These are phyloP conservation scores for Troides aeacus DNA, from an alignment of 2,888 invertebrate genomes.

Conservation along the genomic window DNA sequence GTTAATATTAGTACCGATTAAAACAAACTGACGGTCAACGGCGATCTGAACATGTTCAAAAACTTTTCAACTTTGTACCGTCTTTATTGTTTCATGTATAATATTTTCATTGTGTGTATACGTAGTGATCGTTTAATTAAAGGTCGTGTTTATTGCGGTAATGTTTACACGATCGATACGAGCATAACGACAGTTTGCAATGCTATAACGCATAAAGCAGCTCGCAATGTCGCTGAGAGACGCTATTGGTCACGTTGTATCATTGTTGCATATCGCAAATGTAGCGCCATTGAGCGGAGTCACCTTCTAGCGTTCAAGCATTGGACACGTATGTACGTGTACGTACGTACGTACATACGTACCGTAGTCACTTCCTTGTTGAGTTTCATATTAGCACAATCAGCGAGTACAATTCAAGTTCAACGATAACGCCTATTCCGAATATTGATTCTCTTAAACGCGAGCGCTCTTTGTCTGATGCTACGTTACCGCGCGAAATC, in stretches of 20 bases:
- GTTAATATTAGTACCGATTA: neutral
- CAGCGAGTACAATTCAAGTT: slow-evolving; percentile 65
- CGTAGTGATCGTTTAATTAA: neutral
- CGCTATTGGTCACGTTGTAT: slow-evolving; percentile 29
- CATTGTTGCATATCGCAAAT: slow-evolving; percentile 40
- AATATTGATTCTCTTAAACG: slow-evolving; percentile 32
- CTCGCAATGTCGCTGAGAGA: slow-evolving; percentile 26
- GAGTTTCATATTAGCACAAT: slow-evolving; percentile 60
- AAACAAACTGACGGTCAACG: too few relatives aligned
- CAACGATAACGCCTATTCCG: slow-evolving; percentile 56
- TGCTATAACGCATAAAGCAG: slow-evolving; percentile 22
- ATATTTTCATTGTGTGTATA: neutral
- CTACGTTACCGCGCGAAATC: neutral
- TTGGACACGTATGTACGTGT: slow-evolving; percentile 42
- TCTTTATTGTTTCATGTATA: neutral
- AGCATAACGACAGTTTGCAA: slow-evolving; percentile 21
- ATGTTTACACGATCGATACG: slow-evolving; percentile 23
- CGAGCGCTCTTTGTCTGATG: slow-evolving; percentile 47
- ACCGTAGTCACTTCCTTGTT: slow-evolving; percentile 57
- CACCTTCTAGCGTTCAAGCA: slow-evolving; percentile 44
- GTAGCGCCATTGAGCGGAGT: slow-evolving; percentile 37
- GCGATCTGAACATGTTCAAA: too few relatives aligned
- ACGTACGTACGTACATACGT: slow-evolving; percentile 37
- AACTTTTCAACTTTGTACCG: too few relatives aligned
- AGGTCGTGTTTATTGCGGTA: slow-evolving; percentile 13